Evolutionary conservation across 2,888 invertebrate genomes (phyloP), one percentile per base, ranked within the genome.

Genomic region (Meteorus colon): DNA sequence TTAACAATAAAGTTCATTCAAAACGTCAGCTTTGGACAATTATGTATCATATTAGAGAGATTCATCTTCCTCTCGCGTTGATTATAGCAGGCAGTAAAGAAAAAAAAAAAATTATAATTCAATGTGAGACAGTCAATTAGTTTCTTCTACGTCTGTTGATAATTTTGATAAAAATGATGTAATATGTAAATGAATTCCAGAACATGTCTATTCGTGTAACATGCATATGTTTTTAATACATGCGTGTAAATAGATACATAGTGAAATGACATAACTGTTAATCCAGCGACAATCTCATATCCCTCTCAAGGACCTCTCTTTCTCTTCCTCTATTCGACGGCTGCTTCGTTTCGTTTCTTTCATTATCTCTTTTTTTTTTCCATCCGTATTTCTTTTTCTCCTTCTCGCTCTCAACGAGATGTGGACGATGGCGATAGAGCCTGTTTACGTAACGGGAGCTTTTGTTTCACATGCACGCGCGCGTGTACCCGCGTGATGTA

Each of bases 401-500:
- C 31, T 31, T 65, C 37, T 66, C 48, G 37, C 73, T 63, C 41
- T 73, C 65, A 63, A 51, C 48, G 51, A 73, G 55, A 66, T 71
- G 51, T 31, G 60, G 51, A 34, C 70, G 65, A 55, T 12, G 69
- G 34, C 41, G 31, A 65, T 60, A 55, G 63, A 45, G 37, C 63
- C 55, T 66, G 62, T 72, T 76, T 76, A 73, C 72, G 76, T 76
- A 76, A 76, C 76, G 76, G 76, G 76, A 72, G 72, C 68, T 72
- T 76, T 76, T 76, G 76, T 76, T 72, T 72, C 72, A 16, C 51
- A 29, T 66, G 34, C 27, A 41, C 45, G 62, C 72, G 55, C 72
- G 67, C 48, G 55, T 19, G 55, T 55, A 62, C 59, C 29, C 34
- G 45, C 31, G 31, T 65, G 51, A 72, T 72, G 60, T 29, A 75